Base-by-base conservation (phyloP, 2,888 invertebrate genomes). In the Chalcosyrphus nemorum region DNA sequence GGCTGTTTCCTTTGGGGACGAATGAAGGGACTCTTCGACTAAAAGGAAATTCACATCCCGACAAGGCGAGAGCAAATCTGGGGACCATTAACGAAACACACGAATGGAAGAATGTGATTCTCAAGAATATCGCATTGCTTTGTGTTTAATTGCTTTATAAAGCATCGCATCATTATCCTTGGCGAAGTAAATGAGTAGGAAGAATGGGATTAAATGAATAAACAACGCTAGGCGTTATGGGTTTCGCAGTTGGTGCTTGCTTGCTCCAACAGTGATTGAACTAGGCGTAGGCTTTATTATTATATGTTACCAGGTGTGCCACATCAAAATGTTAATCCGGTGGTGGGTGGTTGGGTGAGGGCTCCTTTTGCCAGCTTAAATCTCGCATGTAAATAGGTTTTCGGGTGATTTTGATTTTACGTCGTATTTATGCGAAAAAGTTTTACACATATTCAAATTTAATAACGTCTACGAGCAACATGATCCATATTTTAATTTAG, bases 141-240 rank as follows among this genome's bases (percentile, higher is more conserved):
- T 54, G 65, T 57, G 65, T 56, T 75, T 81, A 81, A 81, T 81
- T 75, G 81, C 81, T 81, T 75, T 63, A 70, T 41, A 75, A 74
- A 81, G 80, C 66, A 52, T 66, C 80, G 35, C 66, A 54, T 68
- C 66, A 80, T 59, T 74, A 80, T 68, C 74, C 54, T n/a, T 56
- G 50, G 41, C 38, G 21, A 13, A 41, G 68, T 61, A 63, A 80
- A 74, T 68, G 74, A 45, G 29, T 17, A 59, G 52, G 72, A 63
- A 54, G 43, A 54, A 74, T 74, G 47, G 63, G 32, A 63, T 63
- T 45, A 32, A 35, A 54, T 74, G 56, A 35, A 54, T 68, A 61
- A 47, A 74, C 57, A 74, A 54, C 38, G 29, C 27, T 43, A 45
- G 57, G 63, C 41, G 15, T 47, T 41, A 38, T 9, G 35, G 24